Percentiles rank a stretch among this genome's conserved stretches.
phyloP scores from a whole-genome alignment of 2,888 invertebrate species.

The Dolichopus griseipennis region DNA sequence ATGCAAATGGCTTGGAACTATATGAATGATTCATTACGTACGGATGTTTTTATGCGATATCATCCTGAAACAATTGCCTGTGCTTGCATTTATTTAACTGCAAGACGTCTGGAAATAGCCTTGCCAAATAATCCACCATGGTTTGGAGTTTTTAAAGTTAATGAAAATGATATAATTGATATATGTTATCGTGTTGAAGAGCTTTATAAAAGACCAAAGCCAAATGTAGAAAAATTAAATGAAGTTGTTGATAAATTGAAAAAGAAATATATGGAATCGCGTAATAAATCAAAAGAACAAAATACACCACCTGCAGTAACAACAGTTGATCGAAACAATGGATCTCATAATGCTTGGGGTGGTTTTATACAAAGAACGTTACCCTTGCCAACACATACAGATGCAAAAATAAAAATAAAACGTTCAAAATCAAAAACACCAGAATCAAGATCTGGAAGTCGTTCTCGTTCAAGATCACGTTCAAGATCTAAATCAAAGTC shows the following conservation, averaged over 20 bases:
- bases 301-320: conserved; percentile 40
- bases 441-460: conserved; percentile 31
- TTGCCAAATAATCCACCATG: conserved; percentile 83
- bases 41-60: conserved; percentile 92
- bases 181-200: conserved; percentile 74
- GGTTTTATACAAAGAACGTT: conserved; percentile 53
- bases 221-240: conserved; percentile 63
- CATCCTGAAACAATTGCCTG: conserved; percentile 97
- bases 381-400: conserved; percentile 31
- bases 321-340: conserved; percentile 50
- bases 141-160: conserved; percentile 79
- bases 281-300: conserved; percentile 39
- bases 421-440: conserved; percentile 32
- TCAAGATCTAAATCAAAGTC: conserved; percentile 35
- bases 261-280: conserved; percentile 53
- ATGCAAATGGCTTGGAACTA: conserved; percentile 99
- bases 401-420: conserved; percentile 33
- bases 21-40: conserved; percentile 97
- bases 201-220: conserved; percentile 74
- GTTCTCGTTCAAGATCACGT: conserved; percentile 28
- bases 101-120: conserved; percentile 75
- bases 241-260: conserved; percentile 64
- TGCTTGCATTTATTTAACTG: conserved; percentile 96
- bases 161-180: conserved; percentile 72
- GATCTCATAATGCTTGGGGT: conserved; percentile 58